Conservation (phyloP, 1,140 invertebrate genomes). For the Diabrotica virgifera region DNA sequence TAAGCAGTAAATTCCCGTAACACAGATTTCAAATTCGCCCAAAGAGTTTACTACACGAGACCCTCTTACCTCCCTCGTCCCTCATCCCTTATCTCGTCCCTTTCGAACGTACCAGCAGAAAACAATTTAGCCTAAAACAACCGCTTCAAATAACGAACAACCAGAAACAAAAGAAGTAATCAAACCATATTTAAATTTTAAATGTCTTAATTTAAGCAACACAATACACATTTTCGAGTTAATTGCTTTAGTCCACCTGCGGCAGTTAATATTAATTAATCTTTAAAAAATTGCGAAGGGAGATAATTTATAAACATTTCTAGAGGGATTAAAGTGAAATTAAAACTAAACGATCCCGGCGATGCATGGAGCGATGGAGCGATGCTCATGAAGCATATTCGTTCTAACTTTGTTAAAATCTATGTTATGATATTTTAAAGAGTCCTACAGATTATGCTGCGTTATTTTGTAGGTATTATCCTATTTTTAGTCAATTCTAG, state of each 20-base stretch:
- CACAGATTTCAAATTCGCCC: background rate
- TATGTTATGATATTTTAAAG: too few relatives aligned
- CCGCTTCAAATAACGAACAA: conserved; percentile 36
- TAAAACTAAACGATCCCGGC: background rate
- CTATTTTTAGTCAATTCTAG: too few relatives aligned
- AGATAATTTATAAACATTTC: background rate
- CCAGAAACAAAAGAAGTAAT: conserved; percentile 43
- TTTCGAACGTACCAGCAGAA: background rate
- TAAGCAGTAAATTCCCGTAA: background rate
- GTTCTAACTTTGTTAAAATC: too few relatives aligned
- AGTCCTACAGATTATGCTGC: too few relatives aligned
- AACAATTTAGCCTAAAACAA: conserved; percentile 14
- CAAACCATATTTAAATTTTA: conserved; percentile 45
- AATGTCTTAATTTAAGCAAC: conserved; percentile 44
- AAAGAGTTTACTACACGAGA: background rate
- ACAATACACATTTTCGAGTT: conserved; percentile 40
- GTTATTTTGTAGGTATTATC: too few relatives aligned
- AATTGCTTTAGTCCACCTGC: conserved; percentile 1
- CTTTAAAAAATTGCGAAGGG: background rate
- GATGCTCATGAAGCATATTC: too few relatives aligned
- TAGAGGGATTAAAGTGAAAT: conserved; percentile 1
- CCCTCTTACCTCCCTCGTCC: background rate
- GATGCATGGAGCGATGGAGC: too few relatives aligned
- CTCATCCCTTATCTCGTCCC: background rate
- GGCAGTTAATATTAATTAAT: conserved; percentile 3